These are phyloP conservation scores for Melopsittacus undulatus DNA, from an alignment of 2,797 vertebrate genomes.

Conservation along the genomic window DNA sequence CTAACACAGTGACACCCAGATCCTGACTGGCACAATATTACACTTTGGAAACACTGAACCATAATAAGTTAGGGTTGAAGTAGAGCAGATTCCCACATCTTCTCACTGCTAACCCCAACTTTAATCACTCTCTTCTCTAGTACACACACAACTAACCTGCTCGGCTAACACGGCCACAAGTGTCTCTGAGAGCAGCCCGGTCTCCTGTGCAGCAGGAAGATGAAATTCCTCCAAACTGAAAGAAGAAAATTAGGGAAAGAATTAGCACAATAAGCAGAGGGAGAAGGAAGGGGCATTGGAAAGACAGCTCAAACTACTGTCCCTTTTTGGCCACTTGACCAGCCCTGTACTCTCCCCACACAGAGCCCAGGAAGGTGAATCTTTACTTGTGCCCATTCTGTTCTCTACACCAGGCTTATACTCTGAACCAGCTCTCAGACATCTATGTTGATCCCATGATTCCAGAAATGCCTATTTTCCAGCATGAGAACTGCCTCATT, in stretches of 20 bases:
- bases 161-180: rapidly evolving
- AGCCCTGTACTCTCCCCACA: not conserved
- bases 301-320: not conserved
- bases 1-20: not conserved
- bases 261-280: not conserved
- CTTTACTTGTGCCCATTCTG: not conserved
- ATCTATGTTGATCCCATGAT: rapidly evolving
- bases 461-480: not conserved
- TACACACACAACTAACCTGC: not conserved
- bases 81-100: not conserved
- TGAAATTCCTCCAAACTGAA: not conserved
- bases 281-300: not conserved
- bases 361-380: not conserved
- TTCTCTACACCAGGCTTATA: not conserved
- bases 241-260: not conserved
- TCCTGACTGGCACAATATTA: not conserved
- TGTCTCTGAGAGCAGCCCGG: not conserved
- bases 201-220: not conserved
- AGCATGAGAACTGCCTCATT: rapidly evolving
- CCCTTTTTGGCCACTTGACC: not conserved
- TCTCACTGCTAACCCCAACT: not conserved
- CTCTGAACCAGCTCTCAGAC: not conserved
- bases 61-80: rapidly evolving
- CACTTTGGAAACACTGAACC: not conserved
- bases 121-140: not conserved